A percentile compares a stretch with the other conserved stretches of the same genome.
phyloP scores from a whole-genome alignment of 1,140 invertebrate genomes.

The Megalopta genalis region DNA sequence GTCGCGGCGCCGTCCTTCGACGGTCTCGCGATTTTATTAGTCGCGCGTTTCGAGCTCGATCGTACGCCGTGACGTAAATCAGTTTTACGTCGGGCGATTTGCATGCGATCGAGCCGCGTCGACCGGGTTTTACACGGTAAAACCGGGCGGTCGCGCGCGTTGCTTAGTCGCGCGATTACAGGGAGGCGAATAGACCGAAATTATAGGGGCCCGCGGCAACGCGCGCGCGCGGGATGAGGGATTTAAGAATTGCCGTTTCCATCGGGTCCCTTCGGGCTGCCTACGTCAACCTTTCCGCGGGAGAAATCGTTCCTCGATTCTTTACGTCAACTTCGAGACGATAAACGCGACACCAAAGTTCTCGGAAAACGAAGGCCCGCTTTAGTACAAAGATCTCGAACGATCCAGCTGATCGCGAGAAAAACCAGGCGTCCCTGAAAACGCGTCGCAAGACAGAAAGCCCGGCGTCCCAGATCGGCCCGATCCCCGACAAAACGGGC shows the following conservation, averaged over 20 bases:
- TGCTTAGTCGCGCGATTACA: conserved; percentile 15
- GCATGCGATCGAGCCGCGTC: conserved; percentile 31
- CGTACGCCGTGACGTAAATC: conserved; percentile 20
- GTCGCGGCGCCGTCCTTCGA: no score
- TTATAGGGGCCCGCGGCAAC: conserved; percentile 25
- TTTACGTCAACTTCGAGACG: no score
- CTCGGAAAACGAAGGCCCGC: no score
- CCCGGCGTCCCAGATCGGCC: neutral
- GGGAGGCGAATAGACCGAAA: conserved; percentile 37
- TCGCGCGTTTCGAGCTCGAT: neutral
- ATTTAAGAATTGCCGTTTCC: conserved; percentile 40
- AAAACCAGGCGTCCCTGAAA: neutral
- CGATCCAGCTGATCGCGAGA: no score
- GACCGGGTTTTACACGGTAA: neutral
- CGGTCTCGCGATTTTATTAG: neutral
- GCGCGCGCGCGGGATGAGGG: conserved; percentile 9
- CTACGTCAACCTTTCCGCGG: conserved; percentile 6
- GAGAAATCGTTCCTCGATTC: neutral
- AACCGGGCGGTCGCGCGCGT: neutral
- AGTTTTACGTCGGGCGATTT: conserved; percentile 18
- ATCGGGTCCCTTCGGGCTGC: conserved; percentile 15
- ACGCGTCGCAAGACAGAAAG: neutral
- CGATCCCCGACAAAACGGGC: neutral
- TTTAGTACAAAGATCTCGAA: no score
- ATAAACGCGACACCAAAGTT: no score